Evolutionary conservation across 2,888 invertebrate species (phyloP).

Genomic region (Brachypterus glaber): DNA sequence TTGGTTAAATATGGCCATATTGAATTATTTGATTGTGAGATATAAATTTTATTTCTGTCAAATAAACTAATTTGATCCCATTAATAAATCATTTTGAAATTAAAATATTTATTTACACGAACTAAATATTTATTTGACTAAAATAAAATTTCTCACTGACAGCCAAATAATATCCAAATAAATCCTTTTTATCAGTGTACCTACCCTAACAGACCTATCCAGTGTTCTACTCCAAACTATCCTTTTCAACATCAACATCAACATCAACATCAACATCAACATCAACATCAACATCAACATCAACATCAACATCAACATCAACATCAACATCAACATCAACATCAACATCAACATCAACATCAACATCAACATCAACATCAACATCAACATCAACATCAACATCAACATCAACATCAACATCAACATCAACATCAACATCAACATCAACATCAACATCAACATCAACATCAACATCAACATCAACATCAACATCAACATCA

Average conservation of each 20-base stretch:
- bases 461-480: neutral
- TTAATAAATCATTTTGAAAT: no score
- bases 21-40: no score
- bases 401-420: constrained; percentile 2
- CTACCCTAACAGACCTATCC: no score
- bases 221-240: no score
- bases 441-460: constrained; percentile 1
- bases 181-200: no score
- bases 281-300: constrained; percentile 4
- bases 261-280: constrained; percentile 5
- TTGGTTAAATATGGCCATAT: no score
- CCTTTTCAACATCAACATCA: constrained; percentile 2
- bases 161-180: no score
- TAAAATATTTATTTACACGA: no score
- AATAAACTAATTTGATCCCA: no score
- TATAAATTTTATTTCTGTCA: no score
- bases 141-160: no score
- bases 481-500: neutral
- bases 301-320: constrained; percentile 3
- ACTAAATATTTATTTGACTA: no score
- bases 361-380: neutral
- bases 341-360: constrained; percentile 1
- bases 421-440: constrained; percentile 1
- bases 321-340: neutral
- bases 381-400: constrained; percentile 1